Evolutionary conservation across 2,797 vertebrate species (phyloP), one percentile per base, ranked within the genome.

Genomic region (Hyperoplus lanceolatus): DNA sequence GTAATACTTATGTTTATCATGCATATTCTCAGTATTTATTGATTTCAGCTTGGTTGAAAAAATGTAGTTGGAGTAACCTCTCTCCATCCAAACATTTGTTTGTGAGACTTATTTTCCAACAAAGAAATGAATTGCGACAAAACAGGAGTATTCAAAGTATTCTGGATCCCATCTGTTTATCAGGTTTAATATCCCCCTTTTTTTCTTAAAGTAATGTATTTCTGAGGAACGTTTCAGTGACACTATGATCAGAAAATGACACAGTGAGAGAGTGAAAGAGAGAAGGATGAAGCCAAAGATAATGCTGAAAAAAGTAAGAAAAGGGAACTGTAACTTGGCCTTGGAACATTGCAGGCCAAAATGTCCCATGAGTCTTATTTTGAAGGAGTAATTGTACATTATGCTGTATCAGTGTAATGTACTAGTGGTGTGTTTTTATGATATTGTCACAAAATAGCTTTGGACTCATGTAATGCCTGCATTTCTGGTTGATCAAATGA

Each of bases 241-340:
- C 15, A 50, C 6, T 29, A 38, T 38, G 7, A 63, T 73, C 5
- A 42, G 3, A 39, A 51, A 50, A 36, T 15, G 0, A 36, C n/a
- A 21, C 4, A 38, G 12, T 53, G 29, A 75, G 3, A 59, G 60
- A 53, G 2, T 39, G 15, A 75, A 50, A 69, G 9, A 43, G 13
- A 59, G 12, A 73, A 39, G 29, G 11, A 75, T 6, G 49, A 86
- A 87, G 78, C 85, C 85, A 91, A 89, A 91, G 65, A 82, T 45
- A 58, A 15, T 62, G 38, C 42, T 63, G 41, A 63, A 70, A 62
- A 58, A 79, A 64, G 53, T 68, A 41, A 69, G 75, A 4, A 67
- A 89, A 81, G 71, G 79, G 64, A 86, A 21, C 10, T 73, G 15
- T 63, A 73, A 48, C 2, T 21, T 16, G 14, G 16, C 12, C 15